A percentile compares a stretch with the other conserved stretches of the same genome.
Conservation (phyloP, 2,888 invertebrate species). For the Acanthococcus lagerstroemiae region DNA sequence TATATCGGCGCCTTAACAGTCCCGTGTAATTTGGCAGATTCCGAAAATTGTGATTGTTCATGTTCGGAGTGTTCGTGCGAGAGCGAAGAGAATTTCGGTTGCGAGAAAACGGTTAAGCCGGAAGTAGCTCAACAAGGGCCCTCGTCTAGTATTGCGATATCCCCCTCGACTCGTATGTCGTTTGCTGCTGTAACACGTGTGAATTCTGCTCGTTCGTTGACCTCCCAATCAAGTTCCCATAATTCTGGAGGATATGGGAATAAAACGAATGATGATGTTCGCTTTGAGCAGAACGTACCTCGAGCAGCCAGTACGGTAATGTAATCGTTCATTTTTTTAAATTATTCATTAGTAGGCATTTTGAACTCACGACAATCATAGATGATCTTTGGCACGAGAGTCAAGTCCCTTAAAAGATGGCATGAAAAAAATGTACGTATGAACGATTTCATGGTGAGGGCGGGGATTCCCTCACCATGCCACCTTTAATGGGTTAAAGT, state of each 20-base stretch:
- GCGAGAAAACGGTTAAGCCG: neutral
- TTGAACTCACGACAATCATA: too few relatives aligned
- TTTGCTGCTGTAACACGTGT: conserved; percentile 12
- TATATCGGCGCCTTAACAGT: neutral
- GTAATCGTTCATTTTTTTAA: neutral
- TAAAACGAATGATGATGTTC: too few relatives aligned
- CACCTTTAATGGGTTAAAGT: too few relatives aligned
- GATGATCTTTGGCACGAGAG: too few relatives aligned
- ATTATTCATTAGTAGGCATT: neutral
- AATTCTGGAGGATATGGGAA: too few relatives aligned
- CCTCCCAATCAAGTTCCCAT: too few relatives aligned
- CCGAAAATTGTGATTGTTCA: conserved; percentile 46
- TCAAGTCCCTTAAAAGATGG: too few relatives aligned
- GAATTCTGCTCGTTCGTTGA: neutral
- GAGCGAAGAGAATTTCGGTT: conserved; percentile 3
- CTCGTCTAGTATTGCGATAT: neutral
- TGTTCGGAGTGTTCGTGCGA: conserved; percentile 60
- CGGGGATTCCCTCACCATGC: too few relatives aligned
- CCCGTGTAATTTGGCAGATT: conserved; percentile 2
- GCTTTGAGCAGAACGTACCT: too few relatives aligned
- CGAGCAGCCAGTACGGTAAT: neutral
- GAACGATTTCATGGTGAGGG: too few relatives aligned
- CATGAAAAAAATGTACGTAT: too few relatives aligned
- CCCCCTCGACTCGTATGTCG: neutral
- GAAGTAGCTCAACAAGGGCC: neutral